Conservation (phyloP, 2,888 invertebrate species). For the Sarcophaga rosellei region DNA sequence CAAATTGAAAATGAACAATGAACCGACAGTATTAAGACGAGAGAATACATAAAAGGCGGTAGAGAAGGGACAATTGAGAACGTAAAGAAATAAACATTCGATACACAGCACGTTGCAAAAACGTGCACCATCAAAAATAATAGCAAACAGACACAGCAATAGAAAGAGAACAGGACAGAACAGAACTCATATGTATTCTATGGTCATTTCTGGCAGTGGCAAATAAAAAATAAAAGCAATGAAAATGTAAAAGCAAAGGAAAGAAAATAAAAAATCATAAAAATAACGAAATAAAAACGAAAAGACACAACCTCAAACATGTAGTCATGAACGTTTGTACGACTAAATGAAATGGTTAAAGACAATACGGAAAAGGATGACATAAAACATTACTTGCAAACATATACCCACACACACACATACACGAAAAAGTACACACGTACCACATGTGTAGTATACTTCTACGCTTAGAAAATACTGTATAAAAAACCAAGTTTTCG, state of each 20-base stretch:
- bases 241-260: slow-evolving; percentile 4
- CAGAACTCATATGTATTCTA: slow-evolving; percentile 61
- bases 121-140: slow-evolving; percentile 67
- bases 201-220: slow-evolving; percentile 46
- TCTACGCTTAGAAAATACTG: not conserved
- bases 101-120: slow-evolving; percentile 65
- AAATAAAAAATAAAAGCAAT: slow-evolving; percentile 3
- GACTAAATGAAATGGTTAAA: slow-evolving; percentile 57
- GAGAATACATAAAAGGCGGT: slow-evolving; percentile 5
- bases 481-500: slow-evolving; percentile 15
- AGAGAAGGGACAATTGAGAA: not conserved
- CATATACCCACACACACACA: not conserved
- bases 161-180: slow-evolving; percentile 6
- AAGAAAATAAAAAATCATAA: slow-evolving; percentile 1
- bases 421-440: too few species aligned
- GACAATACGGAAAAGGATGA: slow-evolving; percentile 56
- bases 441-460: not conserved
- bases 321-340: slow-evolving; percentile 50
- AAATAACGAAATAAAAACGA: not conserved
- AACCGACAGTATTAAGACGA: slow-evolving; percentile 33
- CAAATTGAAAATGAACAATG: slow-evolving; percentile 41
- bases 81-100: slow-evolving; percentile 58
- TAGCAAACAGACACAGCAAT: slow-evolving; percentile 37
- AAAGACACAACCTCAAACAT: slow-evolving; percentile 46
- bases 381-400: slow-evolving; percentile 52